Conservation (phyloP, 2,797 vertebrate species). For the Nasua narica region DNA sequence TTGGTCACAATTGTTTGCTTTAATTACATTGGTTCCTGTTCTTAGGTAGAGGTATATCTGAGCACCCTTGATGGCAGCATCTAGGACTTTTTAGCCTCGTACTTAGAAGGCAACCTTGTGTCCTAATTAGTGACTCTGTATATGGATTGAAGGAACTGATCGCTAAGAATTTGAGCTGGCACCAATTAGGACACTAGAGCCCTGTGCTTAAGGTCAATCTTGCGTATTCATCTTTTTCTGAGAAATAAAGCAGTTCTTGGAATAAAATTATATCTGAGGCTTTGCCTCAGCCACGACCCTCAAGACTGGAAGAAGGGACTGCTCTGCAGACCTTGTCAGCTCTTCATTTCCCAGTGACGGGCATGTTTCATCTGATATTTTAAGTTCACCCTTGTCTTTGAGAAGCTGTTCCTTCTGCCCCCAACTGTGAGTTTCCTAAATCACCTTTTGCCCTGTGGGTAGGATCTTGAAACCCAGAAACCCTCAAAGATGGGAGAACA, state of each 20-base stretch:
- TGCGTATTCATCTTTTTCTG: not conserved
- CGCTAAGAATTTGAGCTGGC: not conserved
- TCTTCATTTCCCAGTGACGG: not conserved
- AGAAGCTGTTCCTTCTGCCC: not conserved
- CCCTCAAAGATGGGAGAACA: not conserved
- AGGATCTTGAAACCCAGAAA: not conserved
- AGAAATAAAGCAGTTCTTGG: not conserved
- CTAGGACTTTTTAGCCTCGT: not conserved
- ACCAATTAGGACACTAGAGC: not conserved
- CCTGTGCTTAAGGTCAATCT: not conserved
- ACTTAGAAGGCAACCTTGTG: not conserved
- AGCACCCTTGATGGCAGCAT: not conserved
- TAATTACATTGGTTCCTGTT: not conserved
- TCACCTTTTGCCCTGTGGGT: not conserved
- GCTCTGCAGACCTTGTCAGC: not conserved
- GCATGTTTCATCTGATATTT: not conserved
- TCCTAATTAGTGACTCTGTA: not conserved
- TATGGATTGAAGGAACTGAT: not conserved
- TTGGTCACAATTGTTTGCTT: not conserved
- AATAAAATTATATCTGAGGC: not conserved
- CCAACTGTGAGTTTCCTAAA: not conserved
- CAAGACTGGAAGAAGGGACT: not conserved
- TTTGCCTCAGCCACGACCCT: not conserved
- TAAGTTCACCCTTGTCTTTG: not conserved
- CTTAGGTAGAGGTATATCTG: not conserved